These are phyloP conservation scores for Carposina sasakii DNA, from an alignment of 1,140 invertebrate species.

Conservation along the genomic window DNA sequence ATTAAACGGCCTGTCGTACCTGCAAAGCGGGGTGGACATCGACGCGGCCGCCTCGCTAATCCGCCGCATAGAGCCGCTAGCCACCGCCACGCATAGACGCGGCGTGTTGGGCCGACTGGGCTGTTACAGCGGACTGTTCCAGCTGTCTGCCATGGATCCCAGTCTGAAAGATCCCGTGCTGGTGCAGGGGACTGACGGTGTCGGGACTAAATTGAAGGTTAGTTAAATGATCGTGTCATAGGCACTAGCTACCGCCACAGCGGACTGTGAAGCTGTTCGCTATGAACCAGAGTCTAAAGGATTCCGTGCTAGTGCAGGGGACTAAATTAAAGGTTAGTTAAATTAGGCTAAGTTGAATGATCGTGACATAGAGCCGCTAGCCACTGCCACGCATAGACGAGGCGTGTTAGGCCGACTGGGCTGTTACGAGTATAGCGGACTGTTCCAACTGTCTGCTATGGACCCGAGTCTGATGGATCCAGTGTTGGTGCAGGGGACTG, in stretches of 20 bases:
- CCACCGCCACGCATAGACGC: conserved; percentile 77
- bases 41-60: conserved; percentile 91
- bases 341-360: too few relatives aligned
- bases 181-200: conserved; percentile 95
- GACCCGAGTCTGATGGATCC: conserved; percentile 81
- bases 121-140: conserved; percentile 95
- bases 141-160: conserved; percentile 74
- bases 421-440: conserved; percentile 93
- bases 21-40: conserved; percentile 94
- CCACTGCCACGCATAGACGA: conserved; percentile 77
- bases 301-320: too few relatives aligned
- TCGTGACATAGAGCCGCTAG: conserved; percentile 86
- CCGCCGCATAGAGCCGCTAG: conserved; percentile 85
- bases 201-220: conserved; percentile 95
- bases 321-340: too few relatives aligned
- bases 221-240: too few relatives aligned
- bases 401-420: conserved; percentile 89
- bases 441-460: conserved; percentile 84
- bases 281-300: too few relatives aligned
- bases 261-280: too few relatives aligned
- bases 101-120: conserved; percentile 89
- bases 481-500: conserved; percentile 93
- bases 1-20: conserved; percentile 84
- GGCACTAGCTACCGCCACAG: too few relatives aligned
- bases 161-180: conserved; percentile 86